A percentile compares a stretch with the other conserved stretches of the same genome.
These are phyloP conservation scores for Poeciliopsis prolifica DNA, from an alignment of 2,113 vertebrate species.

Conservation along the genomic window DNA sequence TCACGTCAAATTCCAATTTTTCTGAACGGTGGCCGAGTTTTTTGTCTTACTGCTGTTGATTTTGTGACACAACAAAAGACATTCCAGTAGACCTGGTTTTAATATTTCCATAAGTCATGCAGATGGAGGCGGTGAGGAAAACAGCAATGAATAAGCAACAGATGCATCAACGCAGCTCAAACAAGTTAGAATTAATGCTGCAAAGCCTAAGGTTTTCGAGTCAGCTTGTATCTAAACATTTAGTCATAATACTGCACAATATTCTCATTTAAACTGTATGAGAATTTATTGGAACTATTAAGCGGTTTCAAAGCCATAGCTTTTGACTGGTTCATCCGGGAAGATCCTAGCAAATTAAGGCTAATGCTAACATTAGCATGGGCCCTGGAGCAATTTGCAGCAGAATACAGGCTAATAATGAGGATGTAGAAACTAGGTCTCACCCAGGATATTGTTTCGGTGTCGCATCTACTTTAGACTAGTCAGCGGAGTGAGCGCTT, in stretches of 20 bases:
- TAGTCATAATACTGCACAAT: neutral
- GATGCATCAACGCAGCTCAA: neutral
- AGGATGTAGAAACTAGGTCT: slow-evolving; percentile 19
- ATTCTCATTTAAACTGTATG: neutral
- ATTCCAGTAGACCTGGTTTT: neutral
- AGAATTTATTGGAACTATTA: neutral
- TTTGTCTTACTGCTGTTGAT: neutral
- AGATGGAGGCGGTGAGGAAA: neutral
- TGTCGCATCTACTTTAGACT: slow-evolving; percentile 75
- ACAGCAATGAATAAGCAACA: neutral
- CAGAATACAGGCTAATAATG: neutral
- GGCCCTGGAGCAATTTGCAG: slow-evolving; percentile 26
- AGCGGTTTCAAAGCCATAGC: neutral
- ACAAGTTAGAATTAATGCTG: neutral
- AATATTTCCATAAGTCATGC: neutral
- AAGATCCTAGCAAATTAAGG: neutral
- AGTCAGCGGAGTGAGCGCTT: slow-evolving; percentile 45
- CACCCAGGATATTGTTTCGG: slow-evolving; percentile 75
- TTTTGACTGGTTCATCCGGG: neutral
- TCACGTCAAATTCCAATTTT: neutral
- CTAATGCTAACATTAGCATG: slow-evolving; percentile 54
- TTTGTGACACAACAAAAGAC: neutral
- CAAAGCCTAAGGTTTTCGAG: neutral
- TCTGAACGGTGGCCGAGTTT: neutral
- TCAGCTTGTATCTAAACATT: neutral